phyloP scores from a whole-genome alignment of 2,888 invertebrate genomes.

The Ennomos erosarius region DNA sequence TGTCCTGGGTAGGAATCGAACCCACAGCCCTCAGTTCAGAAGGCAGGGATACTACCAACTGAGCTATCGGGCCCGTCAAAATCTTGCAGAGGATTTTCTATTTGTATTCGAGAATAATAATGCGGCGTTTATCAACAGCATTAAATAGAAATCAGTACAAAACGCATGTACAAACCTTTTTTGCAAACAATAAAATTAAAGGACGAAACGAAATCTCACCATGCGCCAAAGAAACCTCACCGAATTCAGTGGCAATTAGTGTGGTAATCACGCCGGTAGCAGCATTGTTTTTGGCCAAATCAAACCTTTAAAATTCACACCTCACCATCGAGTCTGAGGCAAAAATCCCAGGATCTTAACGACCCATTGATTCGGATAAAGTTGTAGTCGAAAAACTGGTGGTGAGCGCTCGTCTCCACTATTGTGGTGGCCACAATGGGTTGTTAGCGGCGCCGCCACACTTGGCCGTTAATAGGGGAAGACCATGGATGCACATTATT shows the following conservation, averaged over 20 bases:
- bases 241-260: conserved; percentile 52
- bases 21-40: too few species aligned
- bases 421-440: conserved; percentile 63
- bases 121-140: too few species aligned
- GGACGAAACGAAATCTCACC: conserved; percentile 16
- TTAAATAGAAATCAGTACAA: background rate
- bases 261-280: conserved; percentile 42
- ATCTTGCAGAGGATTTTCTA: too few species aligned
- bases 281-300: conserved; percentile 39
- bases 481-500: conserved; percentile 21
- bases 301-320: conserved; percentile 62
- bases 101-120: too few species aligned
- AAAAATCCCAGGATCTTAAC: conserved; percentile 59
- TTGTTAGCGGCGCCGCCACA: conserved; percentile 52
- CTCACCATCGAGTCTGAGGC: conserved; percentile 43
- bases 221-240: conserved; percentile 43
- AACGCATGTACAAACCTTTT: background rate
- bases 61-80: too few species aligned
- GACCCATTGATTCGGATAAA: conserved; percentile 79
- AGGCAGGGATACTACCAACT: too few species aligned
- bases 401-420: conserved; percentile 49
- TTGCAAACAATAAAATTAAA: conserved; percentile 10
- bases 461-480: conserved; percentile 36
- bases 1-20: too few species aligned
- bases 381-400: conserved; percentile 72